Evolutionary conservation across 2,797 vertebrate genomes (phyloP).

Genomic region (Sciurus vulgaris): DNA sequence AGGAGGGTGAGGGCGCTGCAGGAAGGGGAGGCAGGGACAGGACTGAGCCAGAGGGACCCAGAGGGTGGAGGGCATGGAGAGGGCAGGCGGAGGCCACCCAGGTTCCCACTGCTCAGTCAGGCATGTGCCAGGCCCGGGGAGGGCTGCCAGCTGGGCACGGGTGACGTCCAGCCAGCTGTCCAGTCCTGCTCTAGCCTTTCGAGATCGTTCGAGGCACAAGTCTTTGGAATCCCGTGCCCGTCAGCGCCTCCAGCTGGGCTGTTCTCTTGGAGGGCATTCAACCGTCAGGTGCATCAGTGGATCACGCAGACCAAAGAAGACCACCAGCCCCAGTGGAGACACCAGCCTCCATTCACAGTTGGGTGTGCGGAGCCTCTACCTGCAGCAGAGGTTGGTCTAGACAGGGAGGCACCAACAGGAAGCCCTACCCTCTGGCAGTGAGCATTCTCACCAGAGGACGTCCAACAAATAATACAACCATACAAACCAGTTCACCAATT

Average conservation of each 20-base stretch:
- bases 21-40: neutral
- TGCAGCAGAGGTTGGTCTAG: neutral
- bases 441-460: neutral
- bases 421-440: too few relatives aligned
- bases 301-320: neutral
- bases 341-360: too few relatives aligned
- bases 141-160: too few relatives aligned
- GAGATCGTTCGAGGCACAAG: neutral
- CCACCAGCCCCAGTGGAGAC: neutral
- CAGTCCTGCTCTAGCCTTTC: neutral
- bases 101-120: too few relatives aligned
- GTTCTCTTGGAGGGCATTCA: neutral
- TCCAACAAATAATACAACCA: too few relatives aligned
- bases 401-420: neutral
- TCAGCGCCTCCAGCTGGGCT: neutral
- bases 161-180: too few relatives aligned
- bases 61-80: too few relatives aligned
- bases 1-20: too few relatives aligned
- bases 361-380: neutral
- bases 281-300: neutral
- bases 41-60: neutral
- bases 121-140: too few relatives aligned
- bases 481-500: too few relatives aligned
- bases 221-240: too few relatives aligned
- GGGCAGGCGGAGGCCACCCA: too few relatives aligned